These are phyloP conservation scores for Leuciscus waleckii DNA, from an alignment of 2,797 vertebrate genomes.

Conservation along the genomic window DNA sequence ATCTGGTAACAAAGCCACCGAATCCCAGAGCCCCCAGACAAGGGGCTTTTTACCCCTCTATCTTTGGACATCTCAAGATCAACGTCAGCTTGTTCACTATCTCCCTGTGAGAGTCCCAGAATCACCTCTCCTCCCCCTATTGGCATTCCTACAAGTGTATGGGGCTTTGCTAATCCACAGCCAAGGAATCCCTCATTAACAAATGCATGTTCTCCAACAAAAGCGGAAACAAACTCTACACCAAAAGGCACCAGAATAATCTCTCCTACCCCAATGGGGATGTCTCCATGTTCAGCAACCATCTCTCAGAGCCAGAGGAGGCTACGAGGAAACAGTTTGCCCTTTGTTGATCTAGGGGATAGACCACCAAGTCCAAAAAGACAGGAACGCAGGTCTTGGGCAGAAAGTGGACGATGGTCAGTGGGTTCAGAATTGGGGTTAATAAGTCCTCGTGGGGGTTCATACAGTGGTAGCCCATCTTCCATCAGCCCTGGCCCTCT, in stretches of 20 bases:
- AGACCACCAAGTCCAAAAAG: constrained; percentile 63
- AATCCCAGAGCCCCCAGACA: constrained; percentile 66
- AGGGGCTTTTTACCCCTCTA: constrained; percentile 75
- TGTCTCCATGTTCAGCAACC: constrained; percentile 47
- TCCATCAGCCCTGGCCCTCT: constrained; percentile 66
- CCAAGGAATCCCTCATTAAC: constrained; percentile 66
- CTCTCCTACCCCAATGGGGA: constrained; percentile 54
- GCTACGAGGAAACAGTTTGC: constrained; percentile 56
- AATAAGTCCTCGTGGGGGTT: constrained; percentile 64
- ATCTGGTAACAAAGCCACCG: constrained; percentile 74
- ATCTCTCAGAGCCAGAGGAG: constrained; percentile 61
- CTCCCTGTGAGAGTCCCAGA: constrained; percentile 65
- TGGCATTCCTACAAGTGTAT: constrained; percentile 68
- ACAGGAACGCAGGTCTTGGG: constrained; percentile 66
- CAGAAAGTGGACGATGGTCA: constrained; percentile 62
- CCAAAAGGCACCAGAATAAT: constrained; percentile 52
- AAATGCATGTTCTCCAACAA: constrained; percentile 52
- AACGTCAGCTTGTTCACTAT: constrained; percentile 62
- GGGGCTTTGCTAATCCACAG: constrained; percentile 73
- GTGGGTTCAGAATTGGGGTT: constrained; percentile 65
- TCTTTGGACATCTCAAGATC: constrained; percentile 74
- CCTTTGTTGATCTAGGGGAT: constrained; percentile 66
- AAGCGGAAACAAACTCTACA: constrained; percentile 36
- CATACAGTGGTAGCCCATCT: constrained; percentile 63
- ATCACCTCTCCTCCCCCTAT: constrained; percentile 78